These are phyloP conservation scores for Dasypogon diadema DNA, from an alignment of 2,888 invertebrate genomes.

Conservation along the genomic window DNA sequence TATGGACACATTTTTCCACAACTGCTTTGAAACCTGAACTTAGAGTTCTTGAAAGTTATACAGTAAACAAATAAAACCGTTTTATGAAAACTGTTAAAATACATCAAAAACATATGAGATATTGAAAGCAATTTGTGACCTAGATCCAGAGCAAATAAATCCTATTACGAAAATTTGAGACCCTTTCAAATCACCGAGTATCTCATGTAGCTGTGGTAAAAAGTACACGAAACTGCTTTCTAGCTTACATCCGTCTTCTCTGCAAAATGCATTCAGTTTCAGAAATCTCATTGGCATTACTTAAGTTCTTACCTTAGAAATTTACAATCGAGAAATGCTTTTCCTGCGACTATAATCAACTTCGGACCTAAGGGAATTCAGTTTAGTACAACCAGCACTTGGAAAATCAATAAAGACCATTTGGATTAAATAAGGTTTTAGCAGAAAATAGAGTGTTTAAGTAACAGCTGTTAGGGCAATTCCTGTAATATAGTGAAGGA, in stretches of 20 bases:
- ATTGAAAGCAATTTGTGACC: too few species aligned
- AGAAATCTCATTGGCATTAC: not conserved
- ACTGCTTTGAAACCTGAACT: too few species aligned
- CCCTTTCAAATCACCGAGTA: not conserved
- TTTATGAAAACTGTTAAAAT: too few species aligned
- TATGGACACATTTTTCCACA: too few species aligned
- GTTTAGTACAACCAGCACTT: not conserved
- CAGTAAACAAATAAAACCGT: too few species aligned
- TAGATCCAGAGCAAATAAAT: too few species aligned
- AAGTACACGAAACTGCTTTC: constrained; percentile 20
- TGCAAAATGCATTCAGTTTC: not conserved
- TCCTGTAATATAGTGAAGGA: too few species aligned
- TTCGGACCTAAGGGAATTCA: not conserved
- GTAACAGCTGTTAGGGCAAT: not conserved
- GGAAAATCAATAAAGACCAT: not conserved
- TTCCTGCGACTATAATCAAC: not conserved
- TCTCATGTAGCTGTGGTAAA: constrained; percentile 14
- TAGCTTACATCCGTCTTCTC: constrained; percentile 7
- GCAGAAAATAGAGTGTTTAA: not conserved
- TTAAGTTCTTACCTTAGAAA: not conserved
- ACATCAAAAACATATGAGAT: too few species aligned
- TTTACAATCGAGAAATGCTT: not conserved
- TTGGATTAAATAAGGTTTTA: constrained; percentile 6
- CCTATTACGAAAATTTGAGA: not conserved
- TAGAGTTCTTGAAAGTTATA: too few species aligned